phyloP scores from a whole-genome alignment of 2,888 invertebrate genomes.

The Sphecodes monilicornis region DNA sequence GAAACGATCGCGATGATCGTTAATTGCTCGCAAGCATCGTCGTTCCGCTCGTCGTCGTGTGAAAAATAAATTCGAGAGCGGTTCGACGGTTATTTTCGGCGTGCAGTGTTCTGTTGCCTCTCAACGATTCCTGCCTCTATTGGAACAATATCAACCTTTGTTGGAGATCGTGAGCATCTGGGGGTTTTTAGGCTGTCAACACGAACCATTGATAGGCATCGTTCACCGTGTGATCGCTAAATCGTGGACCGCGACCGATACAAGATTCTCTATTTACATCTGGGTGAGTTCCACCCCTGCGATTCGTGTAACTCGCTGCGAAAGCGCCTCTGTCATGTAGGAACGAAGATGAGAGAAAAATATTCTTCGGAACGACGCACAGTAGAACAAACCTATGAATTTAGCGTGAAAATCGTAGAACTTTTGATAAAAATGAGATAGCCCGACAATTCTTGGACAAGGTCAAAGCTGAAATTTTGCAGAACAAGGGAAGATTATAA shows the following conservation, averaged over 20 bases:
- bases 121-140: not conserved
- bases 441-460: too few relatives aligned
- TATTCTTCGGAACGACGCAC: conserved; percentile 23
- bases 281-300: conserved; percentile 9
- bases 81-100: conserved; percentile 25
- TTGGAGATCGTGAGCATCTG: not conserved
- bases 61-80: conserved; percentile 74
- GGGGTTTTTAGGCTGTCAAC: not conserved
- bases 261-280: conserved; percentile 35
- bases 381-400: too few relatives aligned
- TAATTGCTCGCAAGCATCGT: conserved; percentile 14
- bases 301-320: conserved; percentile 18
- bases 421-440: too few relatives aligned
- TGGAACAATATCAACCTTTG: not conserved
- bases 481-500: too few relatives aligned
- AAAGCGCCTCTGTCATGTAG: conserved; percentile 40
- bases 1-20: conserved; percentile 11
- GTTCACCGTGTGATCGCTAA: not conserved
- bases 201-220: conserved; percentile 11
- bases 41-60: conserved; percentile 54
- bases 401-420: too few relatives aligned
- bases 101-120: conserved; percentile 6
- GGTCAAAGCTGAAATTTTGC: too few relatives aligned
- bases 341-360: conserved; percentile 48
- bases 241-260: not conserved